Evolutionary conservation across 2,888 invertebrate species (phyloP).

Genomic region (Chrysolina haemoptera): DNA sequence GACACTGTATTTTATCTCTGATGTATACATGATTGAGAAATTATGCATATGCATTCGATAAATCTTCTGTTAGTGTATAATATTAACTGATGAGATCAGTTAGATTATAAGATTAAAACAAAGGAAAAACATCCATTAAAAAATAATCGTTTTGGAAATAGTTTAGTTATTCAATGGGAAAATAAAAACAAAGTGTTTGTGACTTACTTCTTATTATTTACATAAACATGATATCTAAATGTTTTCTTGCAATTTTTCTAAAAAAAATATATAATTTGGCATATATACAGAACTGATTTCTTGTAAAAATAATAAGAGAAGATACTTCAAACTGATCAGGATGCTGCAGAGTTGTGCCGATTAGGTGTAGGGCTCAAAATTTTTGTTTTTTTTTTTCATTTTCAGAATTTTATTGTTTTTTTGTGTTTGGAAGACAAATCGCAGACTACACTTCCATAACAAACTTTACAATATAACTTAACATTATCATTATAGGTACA

Average conservation of each 20-base stretch:
- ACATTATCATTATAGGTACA: conserved; percentile 48
- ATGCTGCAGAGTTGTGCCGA: conserved; percentile 31
- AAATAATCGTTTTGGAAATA: not conserved
- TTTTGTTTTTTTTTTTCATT: conserved; percentile 33
- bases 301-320: conserved; percentile 30
- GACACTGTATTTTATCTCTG: too few relatives aligned
- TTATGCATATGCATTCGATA: too few relatives aligned
- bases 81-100: too few relatives aligned
- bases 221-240: conserved; percentile 42
- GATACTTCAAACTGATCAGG: conserved; percentile 26
- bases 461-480: conserved; percentile 61
- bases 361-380: conserved; percentile 19
- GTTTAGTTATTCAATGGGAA: not conserved
- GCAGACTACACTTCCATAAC: conserved; percentile 56
- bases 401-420: conserved; percentile 57
- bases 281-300: conserved; percentile 41
- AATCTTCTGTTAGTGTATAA: too few relatives aligned
- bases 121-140: not conserved
- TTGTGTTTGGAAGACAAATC: conserved; percentile 66
- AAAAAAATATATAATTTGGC: conserved; percentile 44
- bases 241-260: conserved; percentile 33
- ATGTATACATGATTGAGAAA: too few relatives aligned
- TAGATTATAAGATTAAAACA: too few relatives aligned
- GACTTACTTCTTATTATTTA: conserved; percentile 43
- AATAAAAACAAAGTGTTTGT: conserved; percentile 26